Evolutionary conservation across 1,140 invertebrate genomes (phyloP), one percentile per base, ranked within the genome.

Genomic region (Sitophilus oryzae): DNA sequence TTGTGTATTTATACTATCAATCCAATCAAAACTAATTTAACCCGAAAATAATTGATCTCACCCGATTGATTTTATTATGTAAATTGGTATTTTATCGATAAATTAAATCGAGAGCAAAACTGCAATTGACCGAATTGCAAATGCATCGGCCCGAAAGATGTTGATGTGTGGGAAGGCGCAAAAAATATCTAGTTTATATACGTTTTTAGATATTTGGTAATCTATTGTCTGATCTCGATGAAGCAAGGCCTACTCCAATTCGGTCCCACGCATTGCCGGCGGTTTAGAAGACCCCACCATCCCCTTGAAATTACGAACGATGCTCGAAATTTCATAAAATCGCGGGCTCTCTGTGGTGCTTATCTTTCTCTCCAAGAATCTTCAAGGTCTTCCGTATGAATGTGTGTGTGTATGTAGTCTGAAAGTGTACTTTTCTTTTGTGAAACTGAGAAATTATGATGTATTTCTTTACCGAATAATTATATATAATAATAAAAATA

Each of bases 101-200:
- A 23, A 25, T 44, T 25, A 10, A 10, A 54, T 15, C 36, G 47
- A 30, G 45, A 21, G 45, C 52, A 47, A 30, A 15, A 48, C 19
- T 41, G 44, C 18, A 52, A 22, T 42, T 15, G 16, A 47, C 57
- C 37, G 14, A 58, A 56, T 56, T 53, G 35, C 18, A 44, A 23
- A 21, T 25, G 14, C 21, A 20, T 19, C 3, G 15, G 19, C 9
- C 30, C 16, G 19, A 1, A 19, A 10, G 19, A 40, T 21, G 22
- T 37, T n/a, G n/a, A n/a, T n/a, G n/a, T 56, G 45, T 56, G 53
- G 23, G 53, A 56, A 49, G n/a, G 30, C 16, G 52, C 38, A 62
- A 65, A 61, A 60, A 53, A 56, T 63, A 59, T 66, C 61, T 64
- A 54, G 62, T 63, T 65, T 68, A 68, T 68, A 68, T 67, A 68